Evolutionary conservation across 1,140 invertebrate genomes (phyloP).

Genomic region (Drosophila truncata): DNA sequence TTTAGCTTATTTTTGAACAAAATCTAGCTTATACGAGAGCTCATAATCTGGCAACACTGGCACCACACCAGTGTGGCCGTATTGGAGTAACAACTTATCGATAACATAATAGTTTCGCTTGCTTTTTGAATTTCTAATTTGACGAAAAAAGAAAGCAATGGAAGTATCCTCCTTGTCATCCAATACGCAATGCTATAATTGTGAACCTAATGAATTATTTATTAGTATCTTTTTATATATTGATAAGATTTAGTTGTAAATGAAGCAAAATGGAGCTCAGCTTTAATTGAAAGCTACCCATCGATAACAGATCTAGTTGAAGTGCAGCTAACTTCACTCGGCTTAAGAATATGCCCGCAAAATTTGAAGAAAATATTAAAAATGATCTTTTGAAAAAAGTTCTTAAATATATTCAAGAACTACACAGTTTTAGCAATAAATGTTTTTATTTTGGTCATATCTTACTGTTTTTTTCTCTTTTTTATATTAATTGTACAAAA

Average conservation of each 20-base stretch:
- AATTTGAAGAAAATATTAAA: not conserved
- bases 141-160: not conserved
- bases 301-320: not conserved
- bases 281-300: not conserved
- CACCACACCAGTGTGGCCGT: constrained; percentile 12
- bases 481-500: constrained; percentile 31
- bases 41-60: no score
- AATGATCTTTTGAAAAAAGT: not conserved
- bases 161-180: not conserved
- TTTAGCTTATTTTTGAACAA: no score
- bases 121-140: not conserved
- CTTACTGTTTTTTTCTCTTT: not conserved
- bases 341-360: not conserved
- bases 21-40: no score
- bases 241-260: not conserved
- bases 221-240: not conserved
- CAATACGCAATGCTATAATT: not conserved
- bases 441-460: constrained; percentile 19
- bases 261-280: not conserved
- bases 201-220: not conserved
- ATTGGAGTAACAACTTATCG: constrained; percentile 6
- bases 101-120: not conserved
- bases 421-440: not conserved
- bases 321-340: not conserved
- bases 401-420: not conserved